Evolutionary conservation across 2,113 vertebrate species (phyloP).

Genomic region (Nerophis lumbriciformis): DNA sequence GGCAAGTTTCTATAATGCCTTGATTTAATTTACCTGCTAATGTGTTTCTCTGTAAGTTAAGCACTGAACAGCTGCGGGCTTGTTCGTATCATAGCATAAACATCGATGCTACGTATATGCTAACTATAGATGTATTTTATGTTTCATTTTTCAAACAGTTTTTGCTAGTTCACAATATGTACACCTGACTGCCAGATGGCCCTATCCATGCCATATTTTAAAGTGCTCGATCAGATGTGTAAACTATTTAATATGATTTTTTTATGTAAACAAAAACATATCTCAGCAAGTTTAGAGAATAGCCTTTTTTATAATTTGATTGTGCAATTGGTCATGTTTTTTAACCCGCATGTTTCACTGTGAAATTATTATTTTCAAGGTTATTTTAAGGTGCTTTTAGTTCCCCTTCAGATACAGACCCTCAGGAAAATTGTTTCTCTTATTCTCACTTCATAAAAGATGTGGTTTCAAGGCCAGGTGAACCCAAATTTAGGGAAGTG

Average conservation of each 20-base stretch:
- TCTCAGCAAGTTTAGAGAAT: neutral
- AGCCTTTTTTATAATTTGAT: neutral
- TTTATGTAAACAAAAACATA: too few relatives aligned
- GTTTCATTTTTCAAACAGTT: neutral
- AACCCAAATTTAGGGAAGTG: too few relatives aligned
- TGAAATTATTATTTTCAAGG: conserved; percentile 1
- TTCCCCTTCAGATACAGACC: conserved; percentile 39
- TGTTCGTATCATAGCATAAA: neutral
- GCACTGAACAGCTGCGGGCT: neutral
- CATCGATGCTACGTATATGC: too few relatives aligned
- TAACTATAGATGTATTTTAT: neutral
- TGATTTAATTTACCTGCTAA: conserved; percentile 31
- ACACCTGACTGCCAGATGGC: neutral
- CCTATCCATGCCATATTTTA: too few relatives aligned
- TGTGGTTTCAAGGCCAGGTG: too few relatives aligned
- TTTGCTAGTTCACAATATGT: neutral
- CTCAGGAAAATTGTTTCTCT: conserved; percentile 3
- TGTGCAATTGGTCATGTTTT: neutral
- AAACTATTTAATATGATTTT: too few relatives aligned
- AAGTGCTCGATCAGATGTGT: too few relatives aligned
- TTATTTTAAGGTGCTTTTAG: conserved; percentile 29
- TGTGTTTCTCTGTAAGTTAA: neutral
- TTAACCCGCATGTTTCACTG: neutral
- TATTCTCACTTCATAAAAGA: conserved; percentile 12
- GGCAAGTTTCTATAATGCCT: conserved; percentile 58